A percentile compares a stretch with the other conserved stretches of the same genome.
phyloP scores from a whole-genome alignment of 2,888 invertebrate species.

The Dorcus hopei region DNA sequence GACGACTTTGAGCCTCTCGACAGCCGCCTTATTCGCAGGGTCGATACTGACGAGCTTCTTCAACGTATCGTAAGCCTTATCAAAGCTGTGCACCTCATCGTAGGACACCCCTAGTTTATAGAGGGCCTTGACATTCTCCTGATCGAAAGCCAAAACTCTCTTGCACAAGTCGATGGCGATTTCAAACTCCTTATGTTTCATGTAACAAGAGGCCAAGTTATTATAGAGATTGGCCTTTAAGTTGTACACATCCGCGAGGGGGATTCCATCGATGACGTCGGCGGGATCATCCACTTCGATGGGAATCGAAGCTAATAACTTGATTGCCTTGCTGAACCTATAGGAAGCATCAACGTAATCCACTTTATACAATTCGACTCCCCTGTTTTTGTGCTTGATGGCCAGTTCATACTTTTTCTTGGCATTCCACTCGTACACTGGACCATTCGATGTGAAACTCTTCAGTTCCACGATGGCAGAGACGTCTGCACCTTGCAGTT shows the following conservation, averaged over 20 bases:
- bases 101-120: constrained; percentile 53
- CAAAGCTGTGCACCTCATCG: constrained; percentile 60
- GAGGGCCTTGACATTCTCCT: constrained; percentile 50
- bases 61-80: constrained; percentile 61
- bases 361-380: constrained; percentile 62
- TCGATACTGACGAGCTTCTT: constrained; percentile 57
- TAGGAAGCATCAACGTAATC: constrained; percentile 66
- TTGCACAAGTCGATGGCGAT: constrained; percentile 63
- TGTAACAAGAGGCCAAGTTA: constrained; percentile 80
- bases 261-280: constrained; percentile 53
- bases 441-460: constrained; percentile 44
- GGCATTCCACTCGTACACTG: constrained; percentile 48
- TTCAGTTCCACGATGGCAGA: constrained; percentile 45
- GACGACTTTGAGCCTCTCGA: constrained; percentile 57
- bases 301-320: constrained; percentile 66
- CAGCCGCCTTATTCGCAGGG: constrained; percentile 63
- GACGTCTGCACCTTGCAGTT: constrained; percentile 35
- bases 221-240: constrained; percentile 70
- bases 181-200: constrained; percentile 64
- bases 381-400: constrained; percentile 50
- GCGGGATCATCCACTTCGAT: constrained; percentile 47
- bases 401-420: constrained; percentile 48
- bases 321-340: constrained; percentile 71
- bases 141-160: constrained; percentile 46
- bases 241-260: constrained; percentile 53